Evolutionary conservation across 53 echinoderm and acorn worm genomes (phyloP).

Genomic region (Temnopleurus reevesii): DNA sequence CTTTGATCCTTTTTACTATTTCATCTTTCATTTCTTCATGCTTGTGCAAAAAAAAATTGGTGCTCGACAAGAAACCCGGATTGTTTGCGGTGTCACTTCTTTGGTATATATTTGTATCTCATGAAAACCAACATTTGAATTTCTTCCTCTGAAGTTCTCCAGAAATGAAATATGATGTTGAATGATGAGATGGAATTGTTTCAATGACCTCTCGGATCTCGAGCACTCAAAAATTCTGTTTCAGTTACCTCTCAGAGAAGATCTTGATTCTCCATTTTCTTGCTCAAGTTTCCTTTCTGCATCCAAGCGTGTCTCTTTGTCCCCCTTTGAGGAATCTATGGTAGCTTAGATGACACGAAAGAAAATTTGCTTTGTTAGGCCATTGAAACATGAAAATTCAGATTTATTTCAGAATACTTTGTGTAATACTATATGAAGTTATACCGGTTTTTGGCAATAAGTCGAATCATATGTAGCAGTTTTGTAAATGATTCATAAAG

Average conservation of each 20-base stretch:
- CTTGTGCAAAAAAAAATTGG: no score
- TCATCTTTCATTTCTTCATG: no score
- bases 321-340: not conserved
- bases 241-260: conserved; percentile 22
- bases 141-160: conserved; percentile 3
- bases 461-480: no score
- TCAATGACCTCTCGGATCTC: conserved; percentile 22
- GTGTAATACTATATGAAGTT: not conserved
- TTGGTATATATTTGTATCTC: not conserved
- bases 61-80: no score
- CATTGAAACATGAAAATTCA: not conserved
- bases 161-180: conserved; percentile 34
- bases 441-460: no score
- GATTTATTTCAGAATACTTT: not conserved
- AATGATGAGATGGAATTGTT: conserved; percentile 49
- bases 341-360: not conserved
- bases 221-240: not conserved
- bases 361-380: not conserved
- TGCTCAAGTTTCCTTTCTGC: conserved; percentile 7
- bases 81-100: no score
- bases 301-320: conserved; percentile 11
- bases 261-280: conserved; percentile 10
- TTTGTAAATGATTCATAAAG: no score
- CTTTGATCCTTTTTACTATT: no score
- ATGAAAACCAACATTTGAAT: conserved; percentile 37